Conservation (phyloP, 2,888 invertebrate genomes). For the Xylophagus ater region DNA sequence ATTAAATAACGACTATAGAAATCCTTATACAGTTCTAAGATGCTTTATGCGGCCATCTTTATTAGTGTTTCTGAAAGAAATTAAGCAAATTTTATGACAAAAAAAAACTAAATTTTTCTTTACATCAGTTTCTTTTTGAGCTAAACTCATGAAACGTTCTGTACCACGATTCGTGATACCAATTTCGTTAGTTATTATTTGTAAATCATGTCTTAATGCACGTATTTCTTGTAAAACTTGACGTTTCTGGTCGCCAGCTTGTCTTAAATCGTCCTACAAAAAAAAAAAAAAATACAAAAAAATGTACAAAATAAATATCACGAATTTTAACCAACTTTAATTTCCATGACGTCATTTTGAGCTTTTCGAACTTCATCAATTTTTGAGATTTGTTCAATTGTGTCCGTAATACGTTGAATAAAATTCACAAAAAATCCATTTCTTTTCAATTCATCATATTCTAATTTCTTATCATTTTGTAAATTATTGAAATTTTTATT, state of each 20-base stretch:
- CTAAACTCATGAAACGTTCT: conserved; percentile 10
- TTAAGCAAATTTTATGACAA: no score
- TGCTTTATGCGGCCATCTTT: no score
- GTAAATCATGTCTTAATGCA: conserved; percentile 9
- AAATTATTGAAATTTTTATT: no score
- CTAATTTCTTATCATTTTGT: no score
- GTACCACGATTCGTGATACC: conserved; percentile 7
- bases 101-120: no score
- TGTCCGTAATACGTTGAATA: no score
- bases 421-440: no score
- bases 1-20: no score
- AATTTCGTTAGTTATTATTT: conserved; percentile 11
- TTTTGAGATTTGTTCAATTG: conserved; percentile 15
- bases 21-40: no score
- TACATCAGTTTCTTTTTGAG: conserved; percentile 6
- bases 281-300: background rate
- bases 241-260: conserved; percentile 11
- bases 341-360: conserved; percentile 13
- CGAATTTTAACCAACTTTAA: conserved; percentile 6
- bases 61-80: no score
- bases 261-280: conserved; percentile 12
- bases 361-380: conserved; percentile 15
- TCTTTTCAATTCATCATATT: no score
- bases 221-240: conserved; percentile 7
- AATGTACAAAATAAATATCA: background rate